Evolutionary conservation across 2,888 invertebrate species (phyloP).

Genomic region (Celastrina argiolus): DNA sequence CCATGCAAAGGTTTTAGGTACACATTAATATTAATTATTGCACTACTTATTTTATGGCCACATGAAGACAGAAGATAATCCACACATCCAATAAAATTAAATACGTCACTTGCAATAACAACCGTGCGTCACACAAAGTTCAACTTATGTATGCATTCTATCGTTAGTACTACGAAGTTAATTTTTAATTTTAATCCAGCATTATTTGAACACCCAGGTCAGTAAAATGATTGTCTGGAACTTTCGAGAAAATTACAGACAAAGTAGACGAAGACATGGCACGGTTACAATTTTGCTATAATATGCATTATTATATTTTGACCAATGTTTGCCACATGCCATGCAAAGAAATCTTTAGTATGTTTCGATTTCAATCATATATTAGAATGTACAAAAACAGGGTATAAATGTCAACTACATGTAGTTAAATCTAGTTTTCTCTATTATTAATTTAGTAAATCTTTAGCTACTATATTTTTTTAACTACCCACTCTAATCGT

Average conservation of each 20-base stretch:
- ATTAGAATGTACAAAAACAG: background rate
- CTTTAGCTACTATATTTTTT: background rate
- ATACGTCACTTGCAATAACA: background rate
- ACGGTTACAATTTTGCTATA: background rate
- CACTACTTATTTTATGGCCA: constrained; percentile 20
- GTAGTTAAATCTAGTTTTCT: constrained; percentile 5
- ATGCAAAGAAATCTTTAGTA: background rate
- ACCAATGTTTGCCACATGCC: background rate
- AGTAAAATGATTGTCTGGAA: no score
- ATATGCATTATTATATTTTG: background rate
- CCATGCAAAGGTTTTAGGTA: constrained; percentile 5
- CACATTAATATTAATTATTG: constrained; percentile 7
- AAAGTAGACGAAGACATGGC: background rate
- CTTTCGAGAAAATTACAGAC: no score
- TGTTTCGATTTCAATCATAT: background rate
- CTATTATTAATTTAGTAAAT: constrained; percentile 22
- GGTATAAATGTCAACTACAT: background rate
- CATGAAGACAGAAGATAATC: constrained; percentile 9
- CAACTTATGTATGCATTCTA: no score
- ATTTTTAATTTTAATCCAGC: no score
- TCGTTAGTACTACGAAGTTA: no score
- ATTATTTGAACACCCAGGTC: no score
- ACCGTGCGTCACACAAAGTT: background rate
- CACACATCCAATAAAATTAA: constrained; percentile 4
- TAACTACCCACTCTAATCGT: background rate